These are phyloP conservation scores for Stylophora pistillata DNA, from an alignment of 64 coral and sea anemone species.

Conservation along the genomic window DNA sequence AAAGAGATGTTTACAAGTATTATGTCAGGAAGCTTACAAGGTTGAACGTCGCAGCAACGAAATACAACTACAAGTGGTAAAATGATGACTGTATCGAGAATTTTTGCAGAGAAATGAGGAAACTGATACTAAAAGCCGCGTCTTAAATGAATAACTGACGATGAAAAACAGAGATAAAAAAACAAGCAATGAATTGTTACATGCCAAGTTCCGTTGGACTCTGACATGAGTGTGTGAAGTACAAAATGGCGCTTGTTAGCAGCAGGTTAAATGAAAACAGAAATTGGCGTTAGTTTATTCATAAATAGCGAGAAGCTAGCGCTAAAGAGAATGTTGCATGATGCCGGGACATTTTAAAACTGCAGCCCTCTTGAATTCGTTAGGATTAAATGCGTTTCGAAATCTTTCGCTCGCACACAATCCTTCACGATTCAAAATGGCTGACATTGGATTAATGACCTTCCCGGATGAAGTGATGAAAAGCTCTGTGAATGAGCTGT, in stretches of 20 bases:
- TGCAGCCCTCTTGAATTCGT: neutral
- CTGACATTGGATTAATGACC: neutral
- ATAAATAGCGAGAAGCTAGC: neutral
- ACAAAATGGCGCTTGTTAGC: neutral
- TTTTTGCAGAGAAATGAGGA: too few species aligned
- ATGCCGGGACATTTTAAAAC: neutral
- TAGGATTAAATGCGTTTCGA: neutral
- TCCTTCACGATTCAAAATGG: slow-evolving; percentile 1
- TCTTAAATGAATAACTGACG: too few species aligned
- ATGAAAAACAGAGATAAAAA: neutral
- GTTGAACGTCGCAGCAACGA: too few species aligned
- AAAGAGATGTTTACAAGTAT: neutral
- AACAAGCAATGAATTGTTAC: neutral
- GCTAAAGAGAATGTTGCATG: neutral
- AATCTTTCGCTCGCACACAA: neutral
- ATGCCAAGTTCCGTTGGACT: neutral
- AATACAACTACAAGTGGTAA: too few species aligned
- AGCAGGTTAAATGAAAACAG: neutral
- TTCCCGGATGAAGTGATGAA: slow-evolving; percentile 2
- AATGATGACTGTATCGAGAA: too few species aligned
- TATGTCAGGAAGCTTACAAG: neutral
- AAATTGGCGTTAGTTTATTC: neutral
- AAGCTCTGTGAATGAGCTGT: neutral
- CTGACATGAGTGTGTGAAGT: neutral
- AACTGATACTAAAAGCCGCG: too few species aligned